Evolutionary conservation across 2,797 vertebrate species (phyloP), one percentile per base, ranked within the genome.

Genomic region (Syncerus caffer): DNA sequence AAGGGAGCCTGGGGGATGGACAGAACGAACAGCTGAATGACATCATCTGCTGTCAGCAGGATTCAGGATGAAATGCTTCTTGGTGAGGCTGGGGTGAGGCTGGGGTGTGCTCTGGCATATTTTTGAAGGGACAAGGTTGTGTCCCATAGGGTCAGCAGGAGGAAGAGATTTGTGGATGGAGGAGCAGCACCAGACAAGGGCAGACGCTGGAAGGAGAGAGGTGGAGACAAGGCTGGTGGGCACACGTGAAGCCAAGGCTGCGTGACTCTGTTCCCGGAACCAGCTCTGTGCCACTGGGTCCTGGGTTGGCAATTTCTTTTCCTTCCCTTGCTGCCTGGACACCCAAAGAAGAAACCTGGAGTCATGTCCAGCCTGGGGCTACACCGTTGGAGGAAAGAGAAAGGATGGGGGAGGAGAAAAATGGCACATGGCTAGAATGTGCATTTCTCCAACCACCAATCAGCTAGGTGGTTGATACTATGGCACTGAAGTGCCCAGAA

Each of bases 211-310:
- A 57, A 76, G 11, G 19, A 42, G 14, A 8, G 1, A 4, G 25
- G 21, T 25, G 51, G 55, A 91, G 62, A 55, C 45, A 14, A 0
- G 27, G 29, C 12, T 16, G 38, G 34, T 1, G 31, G 60, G 7
- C 0, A 0, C 57, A 14, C 2, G 0, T 0, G 25, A 31, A 53
- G 67, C n/a, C 3, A 13, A 27, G 11, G 12, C 6, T 29, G 25
- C 9, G 0, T 0, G 17, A 13, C 31, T 5, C 74, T 55, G 2
- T 16, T 6, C 9, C 15, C 0, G 3, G 74, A 34, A 50, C 50
- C 2, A 7, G 29, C 85, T 96, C 82, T 17, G 53, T 53, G 45
- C 10, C 45, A 4, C 55, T 2, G 7, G 53, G 84, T 9, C 88
- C 80, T 19, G 16, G 12, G 17, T 0, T 51, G 14, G 45, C 11